Percentiles rank a stretch among this genome's conserved stretches.
Evolutionary conservation across 2,113 vertebrate species (phyloP).

Genomic region (Lamprotornis superbus): DNA sequence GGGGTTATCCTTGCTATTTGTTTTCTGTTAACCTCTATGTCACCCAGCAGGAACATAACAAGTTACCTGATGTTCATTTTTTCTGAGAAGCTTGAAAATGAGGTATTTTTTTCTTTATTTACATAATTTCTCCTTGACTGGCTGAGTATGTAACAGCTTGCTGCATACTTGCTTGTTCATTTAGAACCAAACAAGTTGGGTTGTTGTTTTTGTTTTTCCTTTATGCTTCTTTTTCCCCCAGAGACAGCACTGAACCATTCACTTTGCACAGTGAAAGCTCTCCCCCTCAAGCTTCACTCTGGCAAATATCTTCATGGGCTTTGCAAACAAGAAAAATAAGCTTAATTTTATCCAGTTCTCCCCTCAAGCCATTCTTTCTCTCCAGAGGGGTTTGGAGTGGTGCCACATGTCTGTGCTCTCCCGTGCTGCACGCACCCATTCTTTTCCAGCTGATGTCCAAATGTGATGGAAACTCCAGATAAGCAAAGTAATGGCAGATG

Average conservation of each 20-base stretch:
- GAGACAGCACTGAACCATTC: neutral
- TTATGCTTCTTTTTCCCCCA: neutral
- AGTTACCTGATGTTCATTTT: neutral
- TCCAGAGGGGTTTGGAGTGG: neutral
- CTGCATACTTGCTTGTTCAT: neutral
- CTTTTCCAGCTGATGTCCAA: neutral
- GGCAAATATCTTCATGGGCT: neutral
- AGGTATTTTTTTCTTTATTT: neutral
- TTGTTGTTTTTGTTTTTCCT: neutral
- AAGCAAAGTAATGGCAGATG: neutral
- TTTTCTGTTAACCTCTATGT: neutral
- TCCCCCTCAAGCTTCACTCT: neutral
- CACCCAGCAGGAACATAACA: neutral
- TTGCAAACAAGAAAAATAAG: neutral
- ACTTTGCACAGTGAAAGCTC: neutral
- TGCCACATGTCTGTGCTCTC: neutral
- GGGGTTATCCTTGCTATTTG: neutral
- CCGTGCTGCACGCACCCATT: neutral
- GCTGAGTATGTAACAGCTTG: neutral
- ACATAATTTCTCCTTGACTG: neutral
- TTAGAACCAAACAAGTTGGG: neutral
- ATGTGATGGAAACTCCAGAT: neutral
- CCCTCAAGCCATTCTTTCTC: neutral
- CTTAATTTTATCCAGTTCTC: neutral
- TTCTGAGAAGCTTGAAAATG: neutral